A percentile compares a stretch with the other conserved stretches of the same genome.
These are phyloP conservation scores for Phataginus tricuspis DNA, from an alignment of 2,797 vertebrate genomes.

Conservation along the genomic window DNA sequence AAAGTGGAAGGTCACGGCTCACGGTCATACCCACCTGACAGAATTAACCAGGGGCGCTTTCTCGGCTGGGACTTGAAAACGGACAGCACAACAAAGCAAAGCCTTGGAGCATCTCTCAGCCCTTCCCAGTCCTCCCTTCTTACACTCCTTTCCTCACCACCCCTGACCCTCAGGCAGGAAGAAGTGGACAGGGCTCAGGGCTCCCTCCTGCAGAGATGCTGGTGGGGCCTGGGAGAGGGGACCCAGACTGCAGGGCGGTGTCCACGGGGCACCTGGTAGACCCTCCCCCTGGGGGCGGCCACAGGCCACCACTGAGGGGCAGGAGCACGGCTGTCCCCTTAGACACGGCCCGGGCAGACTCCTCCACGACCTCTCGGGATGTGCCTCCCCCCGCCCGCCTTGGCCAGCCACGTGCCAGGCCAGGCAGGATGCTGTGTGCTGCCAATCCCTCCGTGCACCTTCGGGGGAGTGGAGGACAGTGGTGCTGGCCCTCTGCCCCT, in stretches of 20 bases:
- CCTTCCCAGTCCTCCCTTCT: background rate
- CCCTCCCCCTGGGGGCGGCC: no score
- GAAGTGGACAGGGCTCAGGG: background rate
- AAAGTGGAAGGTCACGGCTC: background rate
- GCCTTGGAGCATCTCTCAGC: rapidly evolving
- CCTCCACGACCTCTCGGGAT: background rate
- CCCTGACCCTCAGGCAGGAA: rapidly evolving
- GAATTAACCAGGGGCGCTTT: background rate
- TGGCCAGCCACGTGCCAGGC: background rate
- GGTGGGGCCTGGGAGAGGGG: background rate
- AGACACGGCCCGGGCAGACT: rapidly evolving
- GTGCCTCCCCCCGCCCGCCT: no score
- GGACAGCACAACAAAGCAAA: background rate
- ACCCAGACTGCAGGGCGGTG: background rate
- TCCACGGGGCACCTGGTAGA: no score
- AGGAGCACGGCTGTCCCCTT: background rate
- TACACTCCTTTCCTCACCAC: no score
- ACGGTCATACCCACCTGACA: rapidly evolving
- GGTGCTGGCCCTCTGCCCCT: background rate
- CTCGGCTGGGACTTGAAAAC: background rate
- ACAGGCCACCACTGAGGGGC: background rate
- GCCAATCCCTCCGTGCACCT: rapidly evolving
- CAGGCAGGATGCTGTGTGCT: background rate
- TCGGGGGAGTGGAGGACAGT: constrained; percentile 31
- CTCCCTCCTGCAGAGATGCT: no score